phyloP scores from a whole-genome alignment of 2,888 invertebrate genomes.

The Plagiodera versicolora region DNA sequence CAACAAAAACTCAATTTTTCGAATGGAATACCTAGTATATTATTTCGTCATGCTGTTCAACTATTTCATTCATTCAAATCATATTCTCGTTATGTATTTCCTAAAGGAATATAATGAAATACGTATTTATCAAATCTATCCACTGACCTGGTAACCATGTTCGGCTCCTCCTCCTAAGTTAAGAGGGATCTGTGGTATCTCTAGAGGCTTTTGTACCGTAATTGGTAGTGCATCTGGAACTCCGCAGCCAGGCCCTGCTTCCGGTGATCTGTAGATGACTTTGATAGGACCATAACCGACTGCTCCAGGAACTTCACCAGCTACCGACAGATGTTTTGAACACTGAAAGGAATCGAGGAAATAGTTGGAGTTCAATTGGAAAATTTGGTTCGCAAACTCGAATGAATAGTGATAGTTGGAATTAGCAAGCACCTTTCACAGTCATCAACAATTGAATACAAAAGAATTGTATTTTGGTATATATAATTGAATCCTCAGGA shows the following conservation, averaged over 20 bases:
- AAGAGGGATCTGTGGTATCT: not conserved
- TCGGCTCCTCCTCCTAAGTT: not conserved
- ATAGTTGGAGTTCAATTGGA: not conserved
- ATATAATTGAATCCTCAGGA: too few species aligned
- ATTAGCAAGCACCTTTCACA: too few species aligned
- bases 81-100: too few species aligned
- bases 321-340: conserved; percentile 45
- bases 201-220: not conserved
- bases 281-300: conserved; percentile 41
- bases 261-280: conserved; percentile 43
- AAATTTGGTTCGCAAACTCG: conserved; percentile 2
- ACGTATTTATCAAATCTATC: too few species aligned
- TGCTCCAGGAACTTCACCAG: conserved; percentile 35
- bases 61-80: too few species aligned
- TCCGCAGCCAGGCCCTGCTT: conserved; percentile 35
- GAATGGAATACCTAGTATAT: too few species aligned
- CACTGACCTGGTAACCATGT: not conserved
- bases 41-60: too few species aligned
- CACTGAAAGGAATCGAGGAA: conserved; percentile 41
- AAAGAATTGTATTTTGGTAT: too few species aligned
- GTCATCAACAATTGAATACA: too few species aligned
- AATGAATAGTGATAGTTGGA: not conserved
- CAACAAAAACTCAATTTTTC: too few species aligned
- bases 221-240: not conserved
- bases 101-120: too few species aligned